Conservation (phyloP, 2,888 invertebrate genomes). For the Eupithecia subfuscata region DNA sequence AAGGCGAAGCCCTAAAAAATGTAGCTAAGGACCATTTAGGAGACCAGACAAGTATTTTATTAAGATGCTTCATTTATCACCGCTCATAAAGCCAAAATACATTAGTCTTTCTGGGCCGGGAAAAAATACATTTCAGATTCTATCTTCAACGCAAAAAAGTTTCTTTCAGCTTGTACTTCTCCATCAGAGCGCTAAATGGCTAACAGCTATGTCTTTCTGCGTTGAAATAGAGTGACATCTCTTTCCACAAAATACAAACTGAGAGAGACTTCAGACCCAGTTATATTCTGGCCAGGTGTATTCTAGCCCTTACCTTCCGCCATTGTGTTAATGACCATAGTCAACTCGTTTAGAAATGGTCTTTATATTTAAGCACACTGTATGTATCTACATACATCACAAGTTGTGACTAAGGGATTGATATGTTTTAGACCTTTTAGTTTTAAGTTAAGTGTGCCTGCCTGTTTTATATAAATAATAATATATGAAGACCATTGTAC, state of each 20-base stretch:
- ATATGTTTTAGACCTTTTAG: constrained; percentile 67
- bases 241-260: too few relatives aligned
- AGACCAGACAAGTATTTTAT: background rate
- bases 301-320: background rate
- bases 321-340: background rate
- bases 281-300: too few relatives aligned
- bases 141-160: too few relatives aligned
- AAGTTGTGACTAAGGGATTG: constrained; percentile 72
- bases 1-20: background rate
- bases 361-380: constrained; percentile 46
- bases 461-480: constrained; percentile 54
- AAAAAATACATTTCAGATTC: too few relatives aligned
- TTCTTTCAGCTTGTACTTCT: too few relatives aligned
- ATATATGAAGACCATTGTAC: constrained; percentile 36
- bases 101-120: background rate
- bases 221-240: too few relatives aligned
- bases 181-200: too few relatives aligned
- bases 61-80: too few relatives aligned
- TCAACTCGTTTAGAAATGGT: background rate
- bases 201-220: too few relatives aligned
- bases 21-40: background rate
- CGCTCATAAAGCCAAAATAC: background rate
- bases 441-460: constrained; percentile 70
- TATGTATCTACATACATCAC: constrained; percentile 71
- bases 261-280: too few relatives aligned